phyloP scores from a whole-genome alignment of 2,113 vertebrate genomes.

The Brienomyrus brachyistius region DNA sequence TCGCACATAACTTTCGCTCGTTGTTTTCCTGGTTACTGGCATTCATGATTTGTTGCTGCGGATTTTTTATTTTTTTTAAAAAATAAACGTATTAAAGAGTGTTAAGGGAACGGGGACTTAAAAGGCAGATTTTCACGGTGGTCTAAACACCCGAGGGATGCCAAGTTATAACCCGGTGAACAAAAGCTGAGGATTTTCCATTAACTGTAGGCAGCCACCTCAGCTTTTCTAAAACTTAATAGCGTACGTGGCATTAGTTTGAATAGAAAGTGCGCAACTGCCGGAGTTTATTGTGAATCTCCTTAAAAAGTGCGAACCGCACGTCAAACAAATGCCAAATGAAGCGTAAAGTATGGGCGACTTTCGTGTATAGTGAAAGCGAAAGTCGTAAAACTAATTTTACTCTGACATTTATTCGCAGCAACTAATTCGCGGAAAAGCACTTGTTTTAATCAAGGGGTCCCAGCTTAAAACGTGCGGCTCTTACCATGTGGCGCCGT shows the following conservation, averaged over 20 bases:
- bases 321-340: neutral
- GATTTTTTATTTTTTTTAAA: neutral
- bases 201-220: neutral
- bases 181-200: conserved; percentile 5
- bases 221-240: neutral
- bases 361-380: neutral
- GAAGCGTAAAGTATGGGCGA: neutral
- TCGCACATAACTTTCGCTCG: neutral
- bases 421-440: neutral
- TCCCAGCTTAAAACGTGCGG: neutral
- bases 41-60: neutral
- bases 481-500: neutral
- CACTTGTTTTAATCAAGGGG: neutral
- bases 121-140: neutral
- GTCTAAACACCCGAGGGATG: neutral
- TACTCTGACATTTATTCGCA: neutral
- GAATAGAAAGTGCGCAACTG: neutral
- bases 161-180: conserved; percentile 8
- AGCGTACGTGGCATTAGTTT: neutral
- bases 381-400: neutral
- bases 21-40: neutral
- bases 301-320: neutral
- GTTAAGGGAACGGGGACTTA: neutral
- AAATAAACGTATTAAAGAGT: neutral
- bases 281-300: neutral